A percentile compares a stretch with the other conserved stretches of the same genome.
phyloP scores from a whole-genome alignment of 2,888 invertebrate species.

The Boloria selene region DNA sequence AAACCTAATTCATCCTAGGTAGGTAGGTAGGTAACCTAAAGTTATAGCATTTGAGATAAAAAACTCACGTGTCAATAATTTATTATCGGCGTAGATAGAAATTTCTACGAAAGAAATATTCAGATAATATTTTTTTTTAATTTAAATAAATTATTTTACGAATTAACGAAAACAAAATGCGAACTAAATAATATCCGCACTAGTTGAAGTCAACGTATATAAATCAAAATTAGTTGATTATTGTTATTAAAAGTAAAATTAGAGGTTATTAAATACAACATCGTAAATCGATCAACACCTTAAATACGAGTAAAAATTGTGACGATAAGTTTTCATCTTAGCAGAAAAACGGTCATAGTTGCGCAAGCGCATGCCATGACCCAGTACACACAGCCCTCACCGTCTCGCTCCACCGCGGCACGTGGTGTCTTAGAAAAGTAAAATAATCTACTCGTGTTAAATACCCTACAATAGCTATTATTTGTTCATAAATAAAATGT shows the following conservation, averaged over 20 bases:
- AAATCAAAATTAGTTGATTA: too few relatives aligned
- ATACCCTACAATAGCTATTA: neutral
- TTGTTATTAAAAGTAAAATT: neutral
- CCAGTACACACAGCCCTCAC: constrained; percentile 48
- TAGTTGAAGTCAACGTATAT: too few relatives aligned
- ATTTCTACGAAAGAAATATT: neutral
- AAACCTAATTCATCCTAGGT: too few relatives aligned
- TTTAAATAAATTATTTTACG: neutral
- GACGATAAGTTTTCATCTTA: constrained; percentile 27
- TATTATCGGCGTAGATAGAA: neutral
- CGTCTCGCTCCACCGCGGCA: constrained; percentile 72
- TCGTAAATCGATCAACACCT: constrained; percentile 23
- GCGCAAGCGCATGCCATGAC: constrained; percentile 55
- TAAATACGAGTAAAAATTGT: constrained; percentile 22
- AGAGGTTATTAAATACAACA: constrained; percentile 2
- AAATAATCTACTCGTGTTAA: constrained; percentile 18
- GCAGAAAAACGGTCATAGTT: constrained; percentile 44
- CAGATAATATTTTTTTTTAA: neutral
- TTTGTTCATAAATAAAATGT: constrained; percentile 1
- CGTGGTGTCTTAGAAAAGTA: constrained; percentile 52
- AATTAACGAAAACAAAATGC: too few relatives aligned
- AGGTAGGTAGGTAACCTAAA: too few relatives aligned
- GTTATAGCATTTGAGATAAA: neutral
- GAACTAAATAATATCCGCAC: too few relatives aligned
- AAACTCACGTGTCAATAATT: neutral